phyloP scores from a whole-genome alignment of 2,113 vertebrate species.

The Periophthalmus modestus region DNA sequence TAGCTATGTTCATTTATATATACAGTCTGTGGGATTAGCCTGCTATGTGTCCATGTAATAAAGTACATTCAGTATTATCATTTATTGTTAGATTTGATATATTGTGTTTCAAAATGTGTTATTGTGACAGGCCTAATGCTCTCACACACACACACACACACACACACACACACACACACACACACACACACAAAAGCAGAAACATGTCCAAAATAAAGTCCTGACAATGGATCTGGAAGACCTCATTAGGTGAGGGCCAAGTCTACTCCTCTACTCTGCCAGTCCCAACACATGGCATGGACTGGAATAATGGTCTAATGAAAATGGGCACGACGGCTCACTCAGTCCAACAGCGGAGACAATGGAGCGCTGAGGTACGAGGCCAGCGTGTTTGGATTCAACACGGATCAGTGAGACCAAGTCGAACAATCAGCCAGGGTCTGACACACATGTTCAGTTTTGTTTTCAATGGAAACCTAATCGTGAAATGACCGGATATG shows the following conservation, averaged over 20 bases:
- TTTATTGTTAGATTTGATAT: too few relatives aligned
- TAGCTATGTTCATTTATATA: too few relatives aligned
- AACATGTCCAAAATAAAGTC: conserved; percentile 25
- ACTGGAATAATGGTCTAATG: conserved; percentile 58
- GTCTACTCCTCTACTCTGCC: conserved; percentile 45
- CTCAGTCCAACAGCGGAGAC: conserved; percentile 34
- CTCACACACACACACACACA: too few relatives aligned
- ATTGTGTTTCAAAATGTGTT: too few relatives aligned
- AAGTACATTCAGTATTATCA: too few relatives aligned
- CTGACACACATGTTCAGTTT: conserved; percentile 16
- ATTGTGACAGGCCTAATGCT: too few relatives aligned
- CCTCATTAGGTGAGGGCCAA: conserved; percentile 65
- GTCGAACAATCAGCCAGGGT: conserved; percentile 11
- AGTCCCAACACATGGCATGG: conserved; percentile 52
- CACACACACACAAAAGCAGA: conserved; percentile 28
- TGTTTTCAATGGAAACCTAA: conserved; percentile 27
- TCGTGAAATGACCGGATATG: conserved; percentile 17
- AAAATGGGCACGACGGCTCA: conserved; percentile 50
- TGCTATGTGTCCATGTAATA: too few relatives aligned
- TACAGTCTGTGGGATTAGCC: too few relatives aligned
- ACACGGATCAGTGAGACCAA: not conserved
- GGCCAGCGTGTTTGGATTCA: not conserved
- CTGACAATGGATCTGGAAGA: conserved; percentile 65
- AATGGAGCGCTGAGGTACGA: conserved; percentile 5
- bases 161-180: not conserved